Evolutionary conservation across 2,113 vertebrate genomes (phyloP).

Genomic region (Aviceda subcristata): DNA sequence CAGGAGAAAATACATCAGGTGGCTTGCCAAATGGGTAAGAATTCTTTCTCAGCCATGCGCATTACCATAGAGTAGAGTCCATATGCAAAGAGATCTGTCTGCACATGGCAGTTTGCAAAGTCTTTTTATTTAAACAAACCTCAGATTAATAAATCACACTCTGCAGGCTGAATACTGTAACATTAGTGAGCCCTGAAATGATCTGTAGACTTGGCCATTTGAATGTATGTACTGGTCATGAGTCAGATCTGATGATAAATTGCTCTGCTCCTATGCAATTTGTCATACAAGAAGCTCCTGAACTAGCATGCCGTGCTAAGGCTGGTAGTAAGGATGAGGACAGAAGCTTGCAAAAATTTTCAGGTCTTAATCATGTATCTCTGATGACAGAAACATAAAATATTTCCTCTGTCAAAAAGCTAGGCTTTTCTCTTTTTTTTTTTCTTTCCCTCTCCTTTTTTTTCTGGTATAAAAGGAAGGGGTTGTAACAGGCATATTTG

Average conservation of each 20-base stretch:
- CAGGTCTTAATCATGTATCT: not conserved
- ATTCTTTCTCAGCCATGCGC: not conserved
- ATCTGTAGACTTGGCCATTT: not conserved
- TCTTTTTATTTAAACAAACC: slow-evolving; percentile 17
- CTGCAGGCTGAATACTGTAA: not conserved
- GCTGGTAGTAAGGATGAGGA: not conserved
- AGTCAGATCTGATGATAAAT: not conserved
- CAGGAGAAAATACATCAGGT: not conserved
- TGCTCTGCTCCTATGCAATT: not conserved
- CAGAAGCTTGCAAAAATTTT: not conserved
- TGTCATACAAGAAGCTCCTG: not conserved
- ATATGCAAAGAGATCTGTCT: not conserved
- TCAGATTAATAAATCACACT: not conserved
- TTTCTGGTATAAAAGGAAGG: not conserved
- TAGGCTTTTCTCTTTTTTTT: not conserved
- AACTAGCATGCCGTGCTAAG: not conserved
- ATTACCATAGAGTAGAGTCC: not conserved
- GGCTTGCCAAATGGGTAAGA: not conserved
- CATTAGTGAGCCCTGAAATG: not conserved
- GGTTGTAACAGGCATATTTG: not conserved
- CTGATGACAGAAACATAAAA: not conserved
- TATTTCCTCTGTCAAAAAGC: not conserved
- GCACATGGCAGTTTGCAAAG: not conserved
- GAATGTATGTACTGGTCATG: not conserved
- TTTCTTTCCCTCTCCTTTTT: rapidly evolving